Evolutionary conservation across 1,140 invertebrate species (phyloP).

Genomic region (Drosophila gunungcola): DNA sequence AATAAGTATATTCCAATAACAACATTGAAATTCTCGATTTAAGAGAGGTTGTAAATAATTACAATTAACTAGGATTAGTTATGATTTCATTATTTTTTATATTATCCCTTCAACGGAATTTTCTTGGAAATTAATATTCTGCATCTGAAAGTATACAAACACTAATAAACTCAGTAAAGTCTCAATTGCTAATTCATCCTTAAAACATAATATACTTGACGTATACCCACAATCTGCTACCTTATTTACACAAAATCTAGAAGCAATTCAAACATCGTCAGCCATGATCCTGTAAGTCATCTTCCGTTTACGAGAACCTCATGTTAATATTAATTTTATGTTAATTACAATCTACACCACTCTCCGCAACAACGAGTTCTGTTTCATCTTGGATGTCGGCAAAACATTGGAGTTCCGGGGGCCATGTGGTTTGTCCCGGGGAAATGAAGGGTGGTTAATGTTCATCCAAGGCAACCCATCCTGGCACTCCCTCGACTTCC

Average conservation of each 20-base stretch:
- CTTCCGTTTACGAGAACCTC: slow-evolving; percentile 25
- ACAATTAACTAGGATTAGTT: no score
- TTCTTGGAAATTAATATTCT: no score
- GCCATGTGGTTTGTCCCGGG: slow-evolving; percentile 25
- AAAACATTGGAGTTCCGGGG: slow-evolving; percentile 2
- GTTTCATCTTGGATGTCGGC: slow-evolving; percentile 33
- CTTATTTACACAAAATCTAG: slow-evolving; percentile 5
- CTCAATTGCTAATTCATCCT: not conserved
- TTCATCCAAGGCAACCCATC: slow-evolving; percentile 6
- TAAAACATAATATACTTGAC: not conserved
- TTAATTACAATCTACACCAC: slow-evolving; percentile 76
- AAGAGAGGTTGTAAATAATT: not conserved
- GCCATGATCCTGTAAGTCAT: slow-evolving; percentile 20
- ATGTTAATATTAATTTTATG: slow-evolving; percentile 79
- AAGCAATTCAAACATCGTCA: slow-evolving; percentile 10
- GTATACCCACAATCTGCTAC: slow-evolving; percentile 4
- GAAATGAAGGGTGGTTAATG: slow-evolving; percentile 34
- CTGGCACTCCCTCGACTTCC: slow-evolving; percentile 29
- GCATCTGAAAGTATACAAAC: no score
- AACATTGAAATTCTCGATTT: not conserved
- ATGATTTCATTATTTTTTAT: no score
- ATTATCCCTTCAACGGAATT: no score
- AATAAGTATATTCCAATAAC: not conserved
- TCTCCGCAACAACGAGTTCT: slow-evolving; percentile 15
- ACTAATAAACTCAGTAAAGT: no score